Base-by-base conservation (phyloP, 2,888 invertebrate species). In the Mycalesis mineus region DNA sequence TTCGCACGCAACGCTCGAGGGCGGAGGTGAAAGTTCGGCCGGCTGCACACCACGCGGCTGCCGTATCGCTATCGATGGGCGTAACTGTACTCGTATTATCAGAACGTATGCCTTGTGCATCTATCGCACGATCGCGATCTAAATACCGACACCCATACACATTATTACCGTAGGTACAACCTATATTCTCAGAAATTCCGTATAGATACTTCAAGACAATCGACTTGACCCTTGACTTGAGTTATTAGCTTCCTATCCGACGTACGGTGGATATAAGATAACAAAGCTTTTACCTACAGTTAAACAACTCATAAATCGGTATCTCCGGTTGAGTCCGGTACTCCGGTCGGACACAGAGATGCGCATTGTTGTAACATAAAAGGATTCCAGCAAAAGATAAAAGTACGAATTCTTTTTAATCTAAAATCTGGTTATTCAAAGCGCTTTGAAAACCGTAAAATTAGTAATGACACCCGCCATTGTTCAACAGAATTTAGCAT, bases 1-100 rank as follows among this genome's bases (percentile, higher is more conserved):
- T 74, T 78, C 74, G 72, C 82, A 79, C 78, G 77, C 76, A 73
- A 72, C 69, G 65, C 68, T 58, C 73, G 69, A 58, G 79, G 77
- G 70, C 78, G 75, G 77, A 81, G 82, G 84, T 84, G 85, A 85
- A 84, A 86, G 85, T 82, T 78, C 74, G 73, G 73, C 73, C 78
- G 78, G 79, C 75, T 77, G 78, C 71, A 73, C 70, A 68, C 66
- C 31, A 59, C 70, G 17, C 31, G 44, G 37, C 36, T 31, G 69
- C 73, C 71, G 70, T 74, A 71, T 60, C 67, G 63, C 65, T 64
- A 65, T 57, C 68, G 59, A 75, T 77, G 78, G 79, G 77, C 79
- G 82, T 75, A 62, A 67, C 69, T 70, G 68, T 39, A n/a, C n/a
- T n/a, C n/a, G n/a, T n/a, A 39, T 33, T 57, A 57, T 58, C 57